Percentiles rank a stretch among this genome's conserved stretches.
phyloP scores from a whole-genome alignment of 2,888 invertebrate species.

The Callosobruchus maculatus region DNA sequence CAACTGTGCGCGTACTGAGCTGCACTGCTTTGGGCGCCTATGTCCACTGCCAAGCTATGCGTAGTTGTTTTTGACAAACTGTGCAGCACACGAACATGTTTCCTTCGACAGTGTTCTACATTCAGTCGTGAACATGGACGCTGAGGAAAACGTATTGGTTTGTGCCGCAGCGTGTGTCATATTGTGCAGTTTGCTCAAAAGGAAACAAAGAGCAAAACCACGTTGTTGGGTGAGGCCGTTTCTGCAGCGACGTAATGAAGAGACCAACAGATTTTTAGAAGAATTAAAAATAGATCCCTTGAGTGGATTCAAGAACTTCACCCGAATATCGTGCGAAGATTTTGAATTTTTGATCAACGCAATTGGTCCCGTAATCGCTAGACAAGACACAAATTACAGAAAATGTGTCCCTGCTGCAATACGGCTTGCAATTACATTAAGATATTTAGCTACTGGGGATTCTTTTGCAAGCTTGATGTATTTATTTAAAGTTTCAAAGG shows the following conservation, averaged over 20 bases:
- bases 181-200: background rate
- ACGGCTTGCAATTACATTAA: constrained; percentile 1
- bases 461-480: constrained; percentile 1
- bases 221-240: background rate
- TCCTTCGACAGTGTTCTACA: background rate
- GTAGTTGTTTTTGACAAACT: constrained; percentile 2
- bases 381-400: constrained; percentile 1
- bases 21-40: background rate
- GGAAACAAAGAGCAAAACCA: background rate
- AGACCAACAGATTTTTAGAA: background rate
- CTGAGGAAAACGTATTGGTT: background rate
- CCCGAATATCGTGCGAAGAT: background rate
- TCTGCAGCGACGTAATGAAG: constrained; percentile 1
- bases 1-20: too few species aligned
- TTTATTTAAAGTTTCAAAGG: constrained; percentile 1
- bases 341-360: background rate
- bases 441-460: background rate
- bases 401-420: background rate
- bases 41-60: background rate
- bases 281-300: background rate
- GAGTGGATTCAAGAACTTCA: background rate
- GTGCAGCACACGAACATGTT: constrained; percentile 1
- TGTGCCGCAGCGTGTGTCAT: background rate
- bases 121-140: constrained; percentile 1
- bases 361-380: background rate